phyloP scores from a whole-genome alignment of 2,797 vertebrate genomes.

The Sebastes kiyomatsui region DNA sequence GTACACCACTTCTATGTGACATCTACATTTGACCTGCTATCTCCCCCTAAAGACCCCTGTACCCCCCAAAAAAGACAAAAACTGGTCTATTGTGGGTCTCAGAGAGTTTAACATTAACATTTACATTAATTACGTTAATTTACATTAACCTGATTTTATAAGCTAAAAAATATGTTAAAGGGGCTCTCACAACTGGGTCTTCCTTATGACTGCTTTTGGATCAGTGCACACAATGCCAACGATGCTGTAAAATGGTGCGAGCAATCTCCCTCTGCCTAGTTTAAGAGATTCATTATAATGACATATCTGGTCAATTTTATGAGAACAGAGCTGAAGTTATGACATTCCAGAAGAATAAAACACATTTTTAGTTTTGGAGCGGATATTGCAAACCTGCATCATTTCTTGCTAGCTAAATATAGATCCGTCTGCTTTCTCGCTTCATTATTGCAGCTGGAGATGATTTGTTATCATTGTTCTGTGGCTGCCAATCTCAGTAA shows the following conservation, averaged over 20 bases:
- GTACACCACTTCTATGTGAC: too few relatives aligned
- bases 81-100: too few relatives aligned
- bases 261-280: background rate
- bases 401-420: conserved; percentile 14
- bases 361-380: conserved; percentile 1
- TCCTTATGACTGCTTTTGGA: background rate
- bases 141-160: background rate
- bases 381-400: conserved; percentile 21
- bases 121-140: too few relatives aligned
- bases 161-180: background rate
- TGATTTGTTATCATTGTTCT: conserved; percentile 31
- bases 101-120: background rate
- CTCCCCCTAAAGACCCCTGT: too few relatives aligned
- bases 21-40: too few relatives aligned
- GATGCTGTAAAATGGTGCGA: background rate
- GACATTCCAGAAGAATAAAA: conserved; percentile 12
- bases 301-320: conserved; percentile 4
- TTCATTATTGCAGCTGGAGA: conserved; percentile 43
- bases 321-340: background rate
- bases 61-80: too few relatives aligned
- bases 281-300: conserved; percentile 17
- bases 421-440: conserved; percentile 4
- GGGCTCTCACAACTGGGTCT: background rate
- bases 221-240: background rate
- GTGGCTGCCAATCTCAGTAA: conserved; percentile 32